phyloP scores from a whole-genome alignment of 2,888 invertebrate species.

The Aquatica leii region DNA sequence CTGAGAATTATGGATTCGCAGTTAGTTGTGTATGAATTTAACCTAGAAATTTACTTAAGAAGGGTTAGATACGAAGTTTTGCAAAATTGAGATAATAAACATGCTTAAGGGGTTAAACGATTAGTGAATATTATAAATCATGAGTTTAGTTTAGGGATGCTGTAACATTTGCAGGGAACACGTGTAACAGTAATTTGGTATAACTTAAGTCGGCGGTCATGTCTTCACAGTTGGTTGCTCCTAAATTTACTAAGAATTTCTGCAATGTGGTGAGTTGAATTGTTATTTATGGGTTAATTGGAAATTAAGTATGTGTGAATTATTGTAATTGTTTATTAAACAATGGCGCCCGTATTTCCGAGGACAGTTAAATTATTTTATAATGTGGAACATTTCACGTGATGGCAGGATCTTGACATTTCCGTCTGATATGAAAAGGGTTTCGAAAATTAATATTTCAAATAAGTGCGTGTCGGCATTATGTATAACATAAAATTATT shows the following conservation, averaged over 20 bases:
- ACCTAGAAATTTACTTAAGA: too few species aligned
- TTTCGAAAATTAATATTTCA: too few species aligned
- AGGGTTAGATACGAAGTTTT: too few species aligned
- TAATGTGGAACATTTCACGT: constrained; percentile 1
- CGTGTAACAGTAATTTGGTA: constrained; percentile 33
- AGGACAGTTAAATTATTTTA: too few species aligned
- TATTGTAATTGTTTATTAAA: too few species aligned
- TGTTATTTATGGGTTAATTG: constrained; percentile 18
- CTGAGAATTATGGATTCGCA: constrained; percentile 30
- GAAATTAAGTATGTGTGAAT: neutral
- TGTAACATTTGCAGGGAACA: constrained; percentile 33
- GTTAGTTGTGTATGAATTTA: too few species aligned
- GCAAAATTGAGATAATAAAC: too few species aligned
- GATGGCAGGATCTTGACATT: too few species aligned
- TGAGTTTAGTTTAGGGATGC: constrained; percentile 25
- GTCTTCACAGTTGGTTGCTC: constrained; percentile 28
- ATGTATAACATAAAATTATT: too few species aligned
- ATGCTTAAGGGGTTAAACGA: constrained; percentile 7
- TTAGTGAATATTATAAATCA: constrained; percentile 27
- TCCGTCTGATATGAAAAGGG: too few species aligned
- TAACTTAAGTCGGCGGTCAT: constrained; percentile 32
- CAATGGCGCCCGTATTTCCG: too few species aligned
- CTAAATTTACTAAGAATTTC: constrained; percentile 27
- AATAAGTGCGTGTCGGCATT: too few species aligned
- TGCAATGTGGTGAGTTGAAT: constrained; percentile 20